Base-by-base conservation (phyloP, 2,113 vertebrate species). In the Lichenostomus cassidix region DNA sequence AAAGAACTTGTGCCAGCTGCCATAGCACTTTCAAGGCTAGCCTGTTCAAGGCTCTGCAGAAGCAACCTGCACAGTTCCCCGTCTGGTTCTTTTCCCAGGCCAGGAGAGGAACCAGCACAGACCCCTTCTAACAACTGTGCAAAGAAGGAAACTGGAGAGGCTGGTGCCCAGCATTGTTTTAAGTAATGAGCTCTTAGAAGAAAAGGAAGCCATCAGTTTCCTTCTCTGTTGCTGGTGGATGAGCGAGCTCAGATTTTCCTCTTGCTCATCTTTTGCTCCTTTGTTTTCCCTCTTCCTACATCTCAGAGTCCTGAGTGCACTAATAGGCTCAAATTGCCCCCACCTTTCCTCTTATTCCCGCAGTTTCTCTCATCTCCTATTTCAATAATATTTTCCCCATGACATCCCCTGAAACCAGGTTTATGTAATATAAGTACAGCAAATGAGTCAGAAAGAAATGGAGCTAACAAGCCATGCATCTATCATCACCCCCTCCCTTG, bases 371-470 rank as follows among this genome's bases (percentile, higher is more conserved):
- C 0, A 0, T 89, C 86, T 95, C 62, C 49, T 91, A 65, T 90
- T 93, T 93, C 90, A 92, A 47, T 59, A 69, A 64, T 94, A 78
- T 84, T 93, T 96, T 93, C 52, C 89, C 80, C 71, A 63, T 83
- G 83, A 94, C n/a, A 77, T 86, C 37, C 62, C 50, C 76, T 78
- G 73, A 87, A 86, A 89, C 52, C 76, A 94, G 50, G 33, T 95
- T 95, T 90, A 81, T 83, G 95, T 94, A 89, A 93, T 75, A 23
- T 23, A 92, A 94, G 71, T 64, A 92, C 74, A 87, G 68, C 52
- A 83, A 93, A 89, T 94, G 89, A 95, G 39, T 87, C 83, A 95
- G 89, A 93, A 90, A 94, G 71, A 93, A 95, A 84, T 52, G 15
- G 60, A 90, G 20, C 56, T 90, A 90, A 94, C 60, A 95, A 90